Conservation (phyloP, 2,113 vertebrate genomes). For the Xiphias gladius region DNA sequence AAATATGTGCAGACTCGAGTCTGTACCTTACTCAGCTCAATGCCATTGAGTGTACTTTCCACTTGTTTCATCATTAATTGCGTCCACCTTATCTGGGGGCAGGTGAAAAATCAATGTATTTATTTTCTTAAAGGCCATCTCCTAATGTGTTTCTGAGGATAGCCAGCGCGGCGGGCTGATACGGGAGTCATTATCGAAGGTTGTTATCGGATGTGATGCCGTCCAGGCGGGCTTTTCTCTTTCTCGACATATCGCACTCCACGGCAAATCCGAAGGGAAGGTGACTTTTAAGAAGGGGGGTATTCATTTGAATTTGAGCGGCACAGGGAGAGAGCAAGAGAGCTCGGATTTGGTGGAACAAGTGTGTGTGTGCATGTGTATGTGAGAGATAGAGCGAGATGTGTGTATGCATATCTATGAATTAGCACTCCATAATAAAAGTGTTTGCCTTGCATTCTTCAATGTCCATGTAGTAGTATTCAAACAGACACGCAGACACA, state of each 20-base stretch:
- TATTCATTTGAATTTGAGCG: slow-evolving; percentile 51
- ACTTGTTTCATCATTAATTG: slow-evolving; percentile 75
- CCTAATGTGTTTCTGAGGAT: slow-evolving; percentile 62
- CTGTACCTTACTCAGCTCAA: slow-evolving; percentile 52
- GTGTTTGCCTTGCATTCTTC: slow-evolving; percentile 18
- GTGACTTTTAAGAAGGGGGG: slow-evolving; percentile 72
- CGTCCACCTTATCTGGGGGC: slow-evolving; percentile 63
- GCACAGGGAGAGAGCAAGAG: not conserved
- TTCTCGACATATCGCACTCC: slow-evolving; percentile 48
- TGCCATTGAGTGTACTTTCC: slow-evolving; percentile 64
- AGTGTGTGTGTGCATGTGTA: not conserved
- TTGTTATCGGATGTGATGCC: slow-evolving; percentile 62
- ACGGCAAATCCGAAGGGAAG: slow-evolving; percentile 55
- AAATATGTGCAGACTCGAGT: not conserved
- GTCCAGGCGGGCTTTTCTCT: slow-evolving; percentile 56
- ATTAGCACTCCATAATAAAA: slow-evolving; percentile 1
- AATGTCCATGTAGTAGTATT: slow-evolving; percentile 27
- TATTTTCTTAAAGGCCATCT: slow-evolving; percentile 76
- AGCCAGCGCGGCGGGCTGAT: slow-evolving; percentile 23
- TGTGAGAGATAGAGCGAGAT: not conserved
- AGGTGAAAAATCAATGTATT: slow-evolving; percentile 74
- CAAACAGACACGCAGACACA: not conserved
- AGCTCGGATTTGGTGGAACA: slow-evolving; percentile 5
- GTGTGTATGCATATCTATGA: not conserved
- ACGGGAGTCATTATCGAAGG: slow-evolving; percentile 68